A percentile compares a stretch with the other conserved stretches of the same genome.
These are phyloP conservation scores for Saiga tatarica DNA, from an alignment of 2,113 vertebrate genomes.

Conservation along the genomic window DNA sequence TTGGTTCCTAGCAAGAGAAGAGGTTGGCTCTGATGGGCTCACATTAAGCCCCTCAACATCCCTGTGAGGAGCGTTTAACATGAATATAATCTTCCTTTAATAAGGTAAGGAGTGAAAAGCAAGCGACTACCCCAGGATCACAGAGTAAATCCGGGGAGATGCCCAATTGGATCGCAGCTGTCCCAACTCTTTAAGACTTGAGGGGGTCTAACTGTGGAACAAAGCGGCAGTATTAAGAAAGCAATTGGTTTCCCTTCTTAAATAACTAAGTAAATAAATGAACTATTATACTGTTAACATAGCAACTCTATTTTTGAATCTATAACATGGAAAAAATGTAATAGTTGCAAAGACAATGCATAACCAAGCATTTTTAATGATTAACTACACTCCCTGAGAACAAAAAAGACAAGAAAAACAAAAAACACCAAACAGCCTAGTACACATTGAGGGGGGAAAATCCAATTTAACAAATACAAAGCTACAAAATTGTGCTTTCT, in stretches of 20 bases:
- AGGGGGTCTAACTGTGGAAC: not conserved
- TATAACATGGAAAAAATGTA: not conserved
- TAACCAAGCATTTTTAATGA: not conserved
- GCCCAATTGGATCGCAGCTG: not conserved
- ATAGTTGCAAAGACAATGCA: not conserved
- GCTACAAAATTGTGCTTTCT: not conserved
- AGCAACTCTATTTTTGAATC: not conserved
- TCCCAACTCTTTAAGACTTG: not conserved
- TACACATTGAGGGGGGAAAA: not conserved
- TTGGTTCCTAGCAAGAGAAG: not conserved
- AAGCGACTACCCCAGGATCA: not conserved
- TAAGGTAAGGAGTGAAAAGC: not conserved
- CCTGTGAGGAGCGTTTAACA: not conserved
- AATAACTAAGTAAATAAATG: not conserved
- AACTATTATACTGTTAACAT: not conserved
- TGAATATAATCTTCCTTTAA: not conserved
- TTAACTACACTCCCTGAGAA: not conserved
- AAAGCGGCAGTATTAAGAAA: not conserved
- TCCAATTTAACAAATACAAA: not conserved
- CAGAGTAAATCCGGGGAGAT: not conserved
- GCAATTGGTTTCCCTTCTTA: not conserved
- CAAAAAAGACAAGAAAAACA: not conserved
- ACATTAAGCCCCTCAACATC: not conserved
- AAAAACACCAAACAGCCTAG: not conserved
- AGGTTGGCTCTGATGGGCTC: not conserved